Evolutionary conservation across 2,888 invertebrate species (phyloP).

Genomic region (Hartigia nigra): DNA sequence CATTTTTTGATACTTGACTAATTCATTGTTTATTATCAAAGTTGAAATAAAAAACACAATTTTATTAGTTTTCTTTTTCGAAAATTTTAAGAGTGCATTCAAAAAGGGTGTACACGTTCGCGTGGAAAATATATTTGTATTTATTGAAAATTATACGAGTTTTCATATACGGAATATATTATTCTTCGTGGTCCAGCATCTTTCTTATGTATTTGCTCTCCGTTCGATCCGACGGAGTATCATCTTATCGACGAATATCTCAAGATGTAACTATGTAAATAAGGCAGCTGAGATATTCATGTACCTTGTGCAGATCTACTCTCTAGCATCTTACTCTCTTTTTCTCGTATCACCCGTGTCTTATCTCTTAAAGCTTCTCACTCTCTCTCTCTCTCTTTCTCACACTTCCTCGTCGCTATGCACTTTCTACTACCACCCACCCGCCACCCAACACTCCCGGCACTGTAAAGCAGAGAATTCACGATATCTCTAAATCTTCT

Average conservation of each 20-base stretch:
- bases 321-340: slow-evolving; percentile 14
- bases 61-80: neutral
- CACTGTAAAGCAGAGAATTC: slow-evolving; percentile 20
- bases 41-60: too few species aligned
- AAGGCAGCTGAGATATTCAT: slow-evolving; percentile 45
- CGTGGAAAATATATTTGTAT: neutral
- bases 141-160: neutral
- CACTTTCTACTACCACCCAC: neutral
- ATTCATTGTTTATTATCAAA: too few species aligned
- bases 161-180: neutral
- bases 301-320: slow-evolving; percentile 21
- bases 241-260: slow-evolving; percentile 42
- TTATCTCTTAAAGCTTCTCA: slow-evolving; percentile 4
- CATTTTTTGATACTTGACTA: neutral
- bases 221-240: slow-evolving; percentile 12
- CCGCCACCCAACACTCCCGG: neutral
- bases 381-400: slow-evolving; percentile 5
- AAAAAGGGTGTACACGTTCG: neutral
- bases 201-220: neutral
- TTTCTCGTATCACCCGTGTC: neutral
- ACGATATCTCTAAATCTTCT: slow-evolving; percentile 32
- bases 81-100: neutral
- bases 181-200: neutral
- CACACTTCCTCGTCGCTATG: neutral
- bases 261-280: slow-evolving; percentile 41